Evolutionary conservation across 2,113 vertebrate genomes (phyloP).

Genomic region (Caretta caretta): DNA sequence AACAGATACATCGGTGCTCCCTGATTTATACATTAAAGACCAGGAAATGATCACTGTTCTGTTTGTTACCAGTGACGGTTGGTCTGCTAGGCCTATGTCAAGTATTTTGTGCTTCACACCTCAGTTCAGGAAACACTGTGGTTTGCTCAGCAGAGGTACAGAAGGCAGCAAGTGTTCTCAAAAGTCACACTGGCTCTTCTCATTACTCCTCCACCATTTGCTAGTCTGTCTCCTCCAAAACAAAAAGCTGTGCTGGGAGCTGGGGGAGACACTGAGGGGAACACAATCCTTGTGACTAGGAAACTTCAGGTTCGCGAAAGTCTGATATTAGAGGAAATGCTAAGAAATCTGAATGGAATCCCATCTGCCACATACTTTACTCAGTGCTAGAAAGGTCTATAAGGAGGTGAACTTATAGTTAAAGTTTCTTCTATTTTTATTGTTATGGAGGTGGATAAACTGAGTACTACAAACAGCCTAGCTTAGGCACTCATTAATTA

Average conservation of each 20-base stretch:
- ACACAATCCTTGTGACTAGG: not conserved
- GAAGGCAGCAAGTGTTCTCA: conserved; percentile 38
- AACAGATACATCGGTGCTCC: not conserved
- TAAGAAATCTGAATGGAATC: not conserved
- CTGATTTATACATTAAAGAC: conserved; percentile 41
- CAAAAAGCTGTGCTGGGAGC: not conserved
- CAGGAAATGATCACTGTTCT: conserved; percentile 42
- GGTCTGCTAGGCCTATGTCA: conserved; percentile 16
- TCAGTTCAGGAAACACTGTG: conserved; percentile 65
- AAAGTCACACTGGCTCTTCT: not conserved
- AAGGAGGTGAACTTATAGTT: not conserved
- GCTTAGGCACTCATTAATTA: not conserved
- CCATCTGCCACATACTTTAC: not conserved
- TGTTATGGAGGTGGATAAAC: not conserved
- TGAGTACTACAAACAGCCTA: not conserved
- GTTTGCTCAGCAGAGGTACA: conserved; percentile 62
- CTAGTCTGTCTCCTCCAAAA: not conserved
- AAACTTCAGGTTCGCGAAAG: not conserved
- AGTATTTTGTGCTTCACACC: conserved; percentile 61
- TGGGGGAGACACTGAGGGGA: accelerated
- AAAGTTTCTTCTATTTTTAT: not conserved
- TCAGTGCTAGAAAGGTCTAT: not conserved
- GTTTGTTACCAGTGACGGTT: conserved; percentile 64
- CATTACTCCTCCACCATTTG: not conserved
- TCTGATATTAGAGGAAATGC: not conserved